Evolutionary conservation across 2,888 invertebrate species (phyloP).

Genomic region (Epiblema foenella): DNA sequence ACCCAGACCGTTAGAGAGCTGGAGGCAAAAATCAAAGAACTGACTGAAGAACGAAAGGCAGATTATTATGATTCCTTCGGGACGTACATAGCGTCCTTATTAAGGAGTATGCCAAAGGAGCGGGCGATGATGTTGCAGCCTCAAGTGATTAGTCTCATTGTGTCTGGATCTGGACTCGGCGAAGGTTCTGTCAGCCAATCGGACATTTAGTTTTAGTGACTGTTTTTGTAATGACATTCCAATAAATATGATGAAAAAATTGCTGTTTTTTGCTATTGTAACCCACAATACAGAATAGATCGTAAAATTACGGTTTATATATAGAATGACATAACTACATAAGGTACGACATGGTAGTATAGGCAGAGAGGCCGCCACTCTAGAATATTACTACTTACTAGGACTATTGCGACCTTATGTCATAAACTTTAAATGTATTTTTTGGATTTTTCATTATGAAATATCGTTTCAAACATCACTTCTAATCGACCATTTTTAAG

Average conservation of each 20-base stretch:
- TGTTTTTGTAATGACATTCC: conserved; percentile 10
- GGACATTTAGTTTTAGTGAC: conserved; percentile 14
- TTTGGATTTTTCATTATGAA: too few relatives aligned
- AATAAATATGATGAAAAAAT: conserved; percentile 5
- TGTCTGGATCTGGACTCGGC: conserved; percentile 15
- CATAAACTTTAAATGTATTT: too few relatives aligned
- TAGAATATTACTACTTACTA: too few relatives aligned
- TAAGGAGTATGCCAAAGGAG: conserved; percentile 55
- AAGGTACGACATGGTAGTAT: too few relatives aligned
- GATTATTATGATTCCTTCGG: conserved; percentile 62
- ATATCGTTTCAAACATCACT: too few relatives aligned
- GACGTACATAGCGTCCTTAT: conserved; percentile 59
- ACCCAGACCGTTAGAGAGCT: conserved; percentile 32
- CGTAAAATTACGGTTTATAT: too few relatives aligned
- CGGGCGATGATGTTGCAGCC: conserved; percentile 59
- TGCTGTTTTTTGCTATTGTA: neutral
- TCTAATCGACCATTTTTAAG: too few relatives aligned
- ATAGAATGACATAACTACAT: too few relatives aligned
- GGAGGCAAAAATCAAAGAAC: conserved; percentile 23
- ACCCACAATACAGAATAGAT: too few relatives aligned
- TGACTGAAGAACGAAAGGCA: conserved; percentile 44
- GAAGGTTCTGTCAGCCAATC: conserved; percentile 36
- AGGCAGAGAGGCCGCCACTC: too few relatives aligned
- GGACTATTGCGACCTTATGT: too few relatives aligned
- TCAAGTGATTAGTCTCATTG: conserved; percentile 46